phyloP scores from a whole-genome alignment of 2,888 invertebrate species.

The Podotricha telesiphe region DNA sequence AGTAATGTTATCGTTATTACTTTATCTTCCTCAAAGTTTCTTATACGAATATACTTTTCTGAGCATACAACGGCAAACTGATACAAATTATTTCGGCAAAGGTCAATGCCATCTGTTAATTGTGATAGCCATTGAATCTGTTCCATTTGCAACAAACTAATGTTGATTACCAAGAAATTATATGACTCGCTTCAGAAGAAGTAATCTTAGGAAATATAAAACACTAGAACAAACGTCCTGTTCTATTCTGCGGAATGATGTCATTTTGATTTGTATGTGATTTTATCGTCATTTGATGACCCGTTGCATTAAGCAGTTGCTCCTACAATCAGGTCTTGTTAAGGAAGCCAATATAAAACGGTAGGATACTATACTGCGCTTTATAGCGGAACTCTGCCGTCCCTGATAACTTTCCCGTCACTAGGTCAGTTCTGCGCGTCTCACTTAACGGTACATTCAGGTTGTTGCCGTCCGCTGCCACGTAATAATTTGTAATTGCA shows the following conservation, averaged over 20 bases:
- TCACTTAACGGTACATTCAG: conserved; percentile 81
- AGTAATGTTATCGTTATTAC: not conserved
- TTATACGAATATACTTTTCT: not conserved
- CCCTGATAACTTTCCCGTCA: conserved; percentile 80
- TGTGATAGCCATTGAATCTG: conserved; percentile 81
- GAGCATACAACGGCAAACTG: conserved; percentile 31
- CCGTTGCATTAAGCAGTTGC: conserved; percentile 44
- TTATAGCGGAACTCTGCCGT: conserved; percentile 71
- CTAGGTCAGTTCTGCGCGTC: conserved; percentile 82
- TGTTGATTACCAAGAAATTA: conserved; percentile 71
- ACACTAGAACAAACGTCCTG: conserved; percentile 55
- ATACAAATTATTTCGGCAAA: conserved; percentile 70
- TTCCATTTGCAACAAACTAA: conserved; percentile 82
- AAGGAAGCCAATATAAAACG: conserved; percentile 50
- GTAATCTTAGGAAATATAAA: conserved; percentile 54
- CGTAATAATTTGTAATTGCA: conserved; percentile 79
- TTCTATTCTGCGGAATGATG: conserved; percentile 57
- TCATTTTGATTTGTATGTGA: conserved; percentile 59
- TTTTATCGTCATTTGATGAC: conserved; percentile 53
- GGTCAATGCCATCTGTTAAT: conserved; percentile 76
- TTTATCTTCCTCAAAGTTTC: not conserved
- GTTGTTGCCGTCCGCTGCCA: conserved; percentile 76
- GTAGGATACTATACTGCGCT: conserved; percentile 50
- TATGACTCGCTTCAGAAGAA: conserved; percentile 57
- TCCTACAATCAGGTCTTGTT: conserved; percentile 31